Percentiles rank a stretch among this genome's conserved stretches.
Conservation (phyloP, 2,797 vertebrate genomes). For the Myotis myotis region DNA sequence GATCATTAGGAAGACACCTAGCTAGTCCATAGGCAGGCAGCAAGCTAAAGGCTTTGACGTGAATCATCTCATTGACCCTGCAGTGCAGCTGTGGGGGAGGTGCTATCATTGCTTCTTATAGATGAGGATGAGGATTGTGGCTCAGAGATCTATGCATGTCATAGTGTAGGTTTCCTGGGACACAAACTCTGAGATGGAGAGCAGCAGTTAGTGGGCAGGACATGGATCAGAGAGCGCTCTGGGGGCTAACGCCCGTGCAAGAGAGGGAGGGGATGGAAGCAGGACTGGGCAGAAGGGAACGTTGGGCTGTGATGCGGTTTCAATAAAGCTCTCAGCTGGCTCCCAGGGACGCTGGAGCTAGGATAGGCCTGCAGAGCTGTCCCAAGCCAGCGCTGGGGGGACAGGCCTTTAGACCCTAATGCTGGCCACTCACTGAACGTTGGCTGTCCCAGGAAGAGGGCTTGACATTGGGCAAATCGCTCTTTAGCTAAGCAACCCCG, state of each 20-base stretch:
- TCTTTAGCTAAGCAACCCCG: background rate
- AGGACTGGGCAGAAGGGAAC: background rate
- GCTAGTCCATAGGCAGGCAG: background rate
- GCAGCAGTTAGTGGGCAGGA: background rate
- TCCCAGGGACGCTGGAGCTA: background rate
- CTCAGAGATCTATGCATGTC: background rate
- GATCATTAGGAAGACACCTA: background rate
- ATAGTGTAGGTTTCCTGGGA: background rate
- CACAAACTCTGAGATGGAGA: background rate
- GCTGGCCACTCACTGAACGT: background rate
- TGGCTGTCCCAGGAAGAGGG: background rate
- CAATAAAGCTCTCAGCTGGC: background rate
- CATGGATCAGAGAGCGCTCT: background rate
- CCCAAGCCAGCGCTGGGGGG: background rate
- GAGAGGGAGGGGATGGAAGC: background rate
- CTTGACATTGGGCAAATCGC: background rate
- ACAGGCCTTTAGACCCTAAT: background rate
- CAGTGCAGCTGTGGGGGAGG: background rate
- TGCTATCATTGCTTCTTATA: accelerated
- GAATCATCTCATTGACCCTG: background rate
- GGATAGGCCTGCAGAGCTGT: background rate
- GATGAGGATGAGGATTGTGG: background rate
- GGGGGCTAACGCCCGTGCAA: background rate
- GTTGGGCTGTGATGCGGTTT: background rate
- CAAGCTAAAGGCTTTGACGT: background rate